Evolutionary conservation across 2,797 vertebrate species (phyloP), one percentile per base, ranked within the genome.

Genomic region (Philypnodon macrostomus): DNA sequence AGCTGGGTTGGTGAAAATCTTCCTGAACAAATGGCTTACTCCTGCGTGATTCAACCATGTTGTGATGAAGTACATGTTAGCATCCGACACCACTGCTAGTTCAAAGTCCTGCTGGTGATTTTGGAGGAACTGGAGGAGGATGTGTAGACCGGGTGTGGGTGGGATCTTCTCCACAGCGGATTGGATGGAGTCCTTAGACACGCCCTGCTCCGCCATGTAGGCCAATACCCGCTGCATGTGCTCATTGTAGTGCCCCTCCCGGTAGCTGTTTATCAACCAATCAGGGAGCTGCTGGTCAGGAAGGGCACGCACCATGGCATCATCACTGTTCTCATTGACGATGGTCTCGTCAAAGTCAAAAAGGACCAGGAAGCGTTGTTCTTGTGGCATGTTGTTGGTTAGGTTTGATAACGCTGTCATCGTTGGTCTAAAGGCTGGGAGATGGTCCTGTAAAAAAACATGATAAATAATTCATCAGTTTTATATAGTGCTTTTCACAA

Each of bases 321-420:
- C 90, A 0, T 98, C 96, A 1, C 93, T 97, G 89, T 85, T 97
- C 74, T 93, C 92, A 0, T 90, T 85, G 71, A 96, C 83, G 42
- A 98, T 91, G 19, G 96, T 98, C 85, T 97, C 95, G 0, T 97
- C 96, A 0, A 98, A 98, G 78, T 98, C 96, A 0, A 98, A 96
- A 46, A 90, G 10, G 47, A 94, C 72, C 40, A 98, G 81, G 47
- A 95, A 95, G 67, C 88, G 91, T 14, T 41, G 57, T 0, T 75
- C 54, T 26, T 52, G 47, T 1, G 47, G 13, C 1, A 40, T 30
- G 0, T 40, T 34, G 0, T 4, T 31, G 17, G 23, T 12, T 12
- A 13, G 13, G 21, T 53, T 46, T 0, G 67, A 37, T 0, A 41
- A 75, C 10, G 81, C 53, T 1, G 84, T 80, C 89, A 90, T 91